A percentile compares a stretch with the other conserved stretches of the same genome.
phyloP scores from a whole-genome alignment of 2,888 invertebrate genomes.

The Hermaeophaga mercurialis region DNA sequence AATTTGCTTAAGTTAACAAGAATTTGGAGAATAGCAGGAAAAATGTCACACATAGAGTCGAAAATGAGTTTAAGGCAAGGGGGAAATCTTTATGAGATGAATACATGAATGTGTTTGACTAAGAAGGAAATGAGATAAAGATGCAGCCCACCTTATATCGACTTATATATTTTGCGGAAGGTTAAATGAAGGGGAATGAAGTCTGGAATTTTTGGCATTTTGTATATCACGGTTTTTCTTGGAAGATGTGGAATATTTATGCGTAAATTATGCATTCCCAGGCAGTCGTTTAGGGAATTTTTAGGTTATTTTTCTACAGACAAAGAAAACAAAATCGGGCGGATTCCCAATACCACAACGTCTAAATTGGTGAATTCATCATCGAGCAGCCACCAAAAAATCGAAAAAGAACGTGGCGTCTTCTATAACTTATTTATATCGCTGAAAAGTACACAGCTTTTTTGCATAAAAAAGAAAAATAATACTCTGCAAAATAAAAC shows the following conservation, averaged over 20 bases:
- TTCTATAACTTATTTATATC: no score
- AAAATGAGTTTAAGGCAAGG: neutral
- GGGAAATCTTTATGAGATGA: neutral
- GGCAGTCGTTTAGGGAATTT: conserved; percentile 6
- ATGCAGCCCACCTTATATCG: neutral
- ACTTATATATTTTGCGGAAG: conserved; percentile 3
- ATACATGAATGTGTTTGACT: conserved; percentile 1
- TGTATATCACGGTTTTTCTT: conserved; percentile 2
- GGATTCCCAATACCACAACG: conserved; percentile 4
- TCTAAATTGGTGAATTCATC: conserved; percentile 10
- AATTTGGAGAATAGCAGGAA: neutral
- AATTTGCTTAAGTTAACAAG: neutral
- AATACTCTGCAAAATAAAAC: no score
- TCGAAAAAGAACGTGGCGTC: neutral
- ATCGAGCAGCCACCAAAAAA: conserved; percentile 4
- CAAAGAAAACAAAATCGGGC: conserved; percentile 14
- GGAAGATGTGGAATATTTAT: conserved; percentile 13
- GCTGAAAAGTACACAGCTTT: no score
- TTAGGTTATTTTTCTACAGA: conserved; percentile 2
- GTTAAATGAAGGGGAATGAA: conserved; percentile 9
- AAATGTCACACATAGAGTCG: neutral
- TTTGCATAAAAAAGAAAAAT: no score
- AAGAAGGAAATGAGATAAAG: neutral
- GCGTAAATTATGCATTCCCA: conserved; percentile 17
- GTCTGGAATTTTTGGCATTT: conserved; percentile 8